Conservation (phyloP, 1,140 invertebrate species). For the Drosophila kurseongensis region DNA sequence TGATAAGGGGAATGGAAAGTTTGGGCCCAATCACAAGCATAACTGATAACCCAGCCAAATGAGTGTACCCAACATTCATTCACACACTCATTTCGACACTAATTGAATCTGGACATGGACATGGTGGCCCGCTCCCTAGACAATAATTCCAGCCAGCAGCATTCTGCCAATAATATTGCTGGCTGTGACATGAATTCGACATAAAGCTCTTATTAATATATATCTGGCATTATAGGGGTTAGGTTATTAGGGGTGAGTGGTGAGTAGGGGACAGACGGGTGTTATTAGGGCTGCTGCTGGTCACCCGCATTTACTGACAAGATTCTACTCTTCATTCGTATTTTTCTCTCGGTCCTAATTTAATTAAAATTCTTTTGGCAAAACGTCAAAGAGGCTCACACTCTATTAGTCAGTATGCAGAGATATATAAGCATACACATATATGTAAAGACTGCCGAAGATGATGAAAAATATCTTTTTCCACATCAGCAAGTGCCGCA, state of each 20-base stretch:
- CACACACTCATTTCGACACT: constrained; percentile 35
- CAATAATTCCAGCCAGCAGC: constrained; percentile 21
- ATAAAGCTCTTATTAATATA: constrained; percentile 57
- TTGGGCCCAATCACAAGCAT: constrained; percentile 8
- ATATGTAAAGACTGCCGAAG: constrained; percentile 17
- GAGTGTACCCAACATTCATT: constrained; percentile 12
- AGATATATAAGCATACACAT: constrained; percentile 14
- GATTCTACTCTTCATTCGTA: constrained; percentile 3
- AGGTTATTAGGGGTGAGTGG: constrained; percentile 12
- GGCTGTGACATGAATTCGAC: constrained; percentile 44
- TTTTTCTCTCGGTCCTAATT: constrained; percentile 49
- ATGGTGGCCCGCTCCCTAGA: not conserved
- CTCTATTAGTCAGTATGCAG: constrained; percentile 50
- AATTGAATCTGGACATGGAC: constrained; percentile 43
- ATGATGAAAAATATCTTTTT: constrained; percentile 34
- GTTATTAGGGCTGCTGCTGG: constrained; percentile 3
- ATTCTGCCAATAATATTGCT: constrained; percentile 46
- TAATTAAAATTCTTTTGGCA: constrained; percentile 79
- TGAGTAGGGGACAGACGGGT: not conserved
- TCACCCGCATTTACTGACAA: constrained; percentile 55
- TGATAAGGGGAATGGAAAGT: constrained; percentile 43
- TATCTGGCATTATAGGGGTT: constrained; percentile 30
- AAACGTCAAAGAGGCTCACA: constrained; percentile 52
- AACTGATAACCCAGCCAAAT: constrained; percentile 15
- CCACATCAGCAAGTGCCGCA: constrained; percentile 33